Evolutionary conservation across 2,888 invertebrate species (phyloP), one percentile per base, ranked within the genome.

Genomic region (Sphaerophoria rueppellii): DNA sequence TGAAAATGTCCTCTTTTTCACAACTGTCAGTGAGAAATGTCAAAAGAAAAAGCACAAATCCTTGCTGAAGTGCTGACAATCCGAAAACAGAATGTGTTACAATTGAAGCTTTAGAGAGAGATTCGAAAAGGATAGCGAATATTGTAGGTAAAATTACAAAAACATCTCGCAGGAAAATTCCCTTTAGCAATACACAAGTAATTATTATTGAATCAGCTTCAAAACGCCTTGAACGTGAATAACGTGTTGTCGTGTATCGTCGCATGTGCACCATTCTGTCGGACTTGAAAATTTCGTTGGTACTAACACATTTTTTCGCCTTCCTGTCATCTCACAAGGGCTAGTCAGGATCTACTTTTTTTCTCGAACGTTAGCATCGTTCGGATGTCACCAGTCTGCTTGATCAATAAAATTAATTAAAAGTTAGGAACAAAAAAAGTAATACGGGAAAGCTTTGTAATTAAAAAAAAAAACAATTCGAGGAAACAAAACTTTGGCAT

Each of bases 121-220:
- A 83, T 32, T 54, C 34, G 75, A 65, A 16, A 32, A 37, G 48
- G 69, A 52, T 57, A 35, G 48, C 34, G 16, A 14, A 7, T 4
- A 11, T 16, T n/a, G 34, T 32, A 48, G n/a, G 6, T 37, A 50
- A 11, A 34, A 55, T 60, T 60, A 65, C 65, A 65, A 50, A 70
- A 65, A 75, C 16, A 43, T 65, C 46, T 83, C 83, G 34, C 61
- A 76, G 16, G 83, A 81, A 81, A 85, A 85, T 77, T 85, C 81
- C 85, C 81, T 85, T 81, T 61, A 83, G 83, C 83, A 71, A 79
- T 83, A 83, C 85, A 85, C 85, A 76, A 85, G 80, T 81, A 77
- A 85, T 81, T 85, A 85, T 81, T 85, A 85, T 85, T 85, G 77
- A 85, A 85, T 85, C 85, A 85, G 85, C 85, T 54, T 81, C 85